phyloP scores from a whole-genome alignment of 2,888 invertebrate genomes.

The Drosophila anomelani region DNA sequence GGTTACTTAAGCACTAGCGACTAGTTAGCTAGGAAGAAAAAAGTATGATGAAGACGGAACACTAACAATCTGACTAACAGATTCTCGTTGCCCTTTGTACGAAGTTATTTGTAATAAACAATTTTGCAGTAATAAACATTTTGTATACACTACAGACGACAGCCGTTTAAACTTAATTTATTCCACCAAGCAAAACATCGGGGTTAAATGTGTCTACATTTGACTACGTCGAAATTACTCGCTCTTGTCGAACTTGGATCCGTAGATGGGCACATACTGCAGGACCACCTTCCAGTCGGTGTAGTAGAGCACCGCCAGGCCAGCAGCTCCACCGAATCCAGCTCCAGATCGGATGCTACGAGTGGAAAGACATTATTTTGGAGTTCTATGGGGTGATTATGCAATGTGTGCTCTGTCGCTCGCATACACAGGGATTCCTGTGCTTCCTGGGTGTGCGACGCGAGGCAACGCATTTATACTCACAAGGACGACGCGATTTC shows the following conservation, averaged over 20 bases:
- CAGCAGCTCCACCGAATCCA: constrained; percentile 89
- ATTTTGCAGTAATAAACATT: constrained; percentile 40
- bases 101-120: constrained; percentile 45
- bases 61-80: constrained; percentile 22
- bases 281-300: constrained; percentile 92
- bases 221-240: constrained; percentile 62
- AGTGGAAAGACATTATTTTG: background rate
- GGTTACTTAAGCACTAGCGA: constrained; percentile 52
- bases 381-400: constrained; percentile 55
- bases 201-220: constrained; percentile 2
- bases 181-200: constrained; percentile 40
- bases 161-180: constrained; percentile 45
- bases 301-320: constrained; percentile 88
- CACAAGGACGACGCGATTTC: constrained; percentile 86
- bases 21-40: constrained; percentile 31
- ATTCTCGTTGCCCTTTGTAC: constrained; percentile 20
- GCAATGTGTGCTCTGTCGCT: constrained; percentile 60
- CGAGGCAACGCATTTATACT: constrained; percentile 50
- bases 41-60: background rate
- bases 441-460: background rate
- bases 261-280: constrained; percentile 91
- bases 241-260: constrained; percentile 88
- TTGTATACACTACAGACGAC: constrained; percentile 8
- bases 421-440: background rate
- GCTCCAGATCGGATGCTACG: constrained; percentile 87